Evolutionary conservation across 2,113 vertebrate genomes (phyloP), one percentile per base, ranked within the genome.

Genomic region (Uropsilus gracilis): DNA sequence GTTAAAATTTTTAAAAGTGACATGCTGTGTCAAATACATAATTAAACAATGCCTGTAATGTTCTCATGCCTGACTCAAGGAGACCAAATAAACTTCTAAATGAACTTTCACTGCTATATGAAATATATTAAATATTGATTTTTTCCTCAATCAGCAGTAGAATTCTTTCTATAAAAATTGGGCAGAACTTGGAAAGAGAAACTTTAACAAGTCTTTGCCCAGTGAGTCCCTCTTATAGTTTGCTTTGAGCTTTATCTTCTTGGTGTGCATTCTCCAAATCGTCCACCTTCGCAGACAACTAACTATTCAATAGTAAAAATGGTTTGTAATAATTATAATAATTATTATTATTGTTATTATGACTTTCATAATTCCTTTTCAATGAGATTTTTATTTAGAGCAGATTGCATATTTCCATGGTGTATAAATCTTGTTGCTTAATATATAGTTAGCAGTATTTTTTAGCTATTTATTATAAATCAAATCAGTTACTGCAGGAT

Each of bases 1-100:
- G 95, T 72, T 96, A 96, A 76, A 96, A 75, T 97, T 95, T 97
- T 97, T 98, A 97, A 96, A 96, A 96, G 91, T 96, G 71, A 97
- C 94, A 95, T 94, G 90, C 89, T 97, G 71, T 96, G 53, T 97
- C 93, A 97, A 90, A 93, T 82, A 97, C 48, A 92, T 96, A 97
- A 97, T 96, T 97, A 97, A 97, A 96, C 94, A 96, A 89, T 95
- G 46, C 86, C 93, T 83, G 95, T 97, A 97, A 97, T 97, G 95
- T 92, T 89, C 76, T 97, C 88, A 96, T 97, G 97, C 94, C 91
- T 94, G 97, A 95, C 80, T 89, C 93, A 96, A 93, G 80, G 37
- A 97, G 85, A 94, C 76, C 77, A 96, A 96, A 95, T 93, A 89
- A 94, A 97, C 97, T 96, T 95, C 91, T 97, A 93, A 98, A 97